Evolutionary conservation across 1,140 invertebrate species (phyloP), one percentile per base, ranked within the genome.

Genomic region (Stegodyphus dumicola): DNA sequence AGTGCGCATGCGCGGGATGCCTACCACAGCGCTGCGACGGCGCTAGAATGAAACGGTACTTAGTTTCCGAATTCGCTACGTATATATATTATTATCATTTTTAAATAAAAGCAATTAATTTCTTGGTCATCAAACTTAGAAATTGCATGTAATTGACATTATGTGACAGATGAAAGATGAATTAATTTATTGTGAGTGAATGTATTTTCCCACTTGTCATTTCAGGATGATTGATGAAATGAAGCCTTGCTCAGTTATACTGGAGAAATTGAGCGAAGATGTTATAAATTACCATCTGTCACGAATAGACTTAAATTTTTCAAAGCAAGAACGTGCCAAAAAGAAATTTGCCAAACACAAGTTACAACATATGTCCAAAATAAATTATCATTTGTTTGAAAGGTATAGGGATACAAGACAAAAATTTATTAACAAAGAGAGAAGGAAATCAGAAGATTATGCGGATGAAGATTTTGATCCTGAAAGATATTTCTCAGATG

Each of bases 381-480:
- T 33, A 13, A 56, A 33, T 6, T 15, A 60, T 11, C 10, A 17
- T 33, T 13, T 56, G 5, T 81, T 81, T 81, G 69, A 73, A n/a
- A 18, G 9, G 13, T 81, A 73, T 65, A 81, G 60, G 11, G 9
- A 13, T 2, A 49, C 52, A 5, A 81, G 78, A 60, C 53, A 81
- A 60, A 52, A 73, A 6, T 81, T 64, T 52, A 17, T 71, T 6
- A n/a, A 81, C 51, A 71, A 10, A 17, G 73, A 73, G 18, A 48
- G n/a, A 5, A 17, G 13, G n/a, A 15, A 1, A 11, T 71, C 51
- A n/a, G 51, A 49, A 64, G 48, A 70, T 56, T 33, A 71, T 6
- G 69, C 64, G 13, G 15, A 9, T n/a, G 52, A 17, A 11, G 54
- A 48, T 10, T 52, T 65, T 33, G 71, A 54, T 52, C 33, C 13